Evolutionary conservation across 2,888 invertebrate species (phyloP).

Genomic region (Gonocerus acuteangulatus): DNA sequence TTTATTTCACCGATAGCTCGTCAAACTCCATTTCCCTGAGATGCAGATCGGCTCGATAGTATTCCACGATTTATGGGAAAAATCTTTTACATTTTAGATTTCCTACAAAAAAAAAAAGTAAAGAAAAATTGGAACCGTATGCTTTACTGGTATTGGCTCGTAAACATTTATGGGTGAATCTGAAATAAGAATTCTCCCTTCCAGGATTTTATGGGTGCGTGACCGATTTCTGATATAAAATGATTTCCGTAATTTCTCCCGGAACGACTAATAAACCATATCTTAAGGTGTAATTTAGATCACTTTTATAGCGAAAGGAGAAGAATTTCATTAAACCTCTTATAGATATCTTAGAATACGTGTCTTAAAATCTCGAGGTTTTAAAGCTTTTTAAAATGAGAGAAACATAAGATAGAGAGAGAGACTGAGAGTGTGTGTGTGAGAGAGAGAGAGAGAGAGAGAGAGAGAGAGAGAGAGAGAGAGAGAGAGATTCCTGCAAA

Average conservation of each 20-base stretch:
- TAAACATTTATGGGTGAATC: background rate
- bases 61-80: background rate
- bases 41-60: background rate
- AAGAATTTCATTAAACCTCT: too few relatives aligned
- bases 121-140: background rate
- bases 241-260: background rate
- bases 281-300: background rate
- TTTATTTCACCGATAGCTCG: background rate
- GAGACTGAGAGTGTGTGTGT: too few relatives aligned
- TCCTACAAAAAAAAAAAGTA: background rate
- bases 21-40: background rate
- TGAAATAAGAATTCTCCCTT: background rate
- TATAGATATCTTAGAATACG: too few relatives aligned
- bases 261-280: background rate
- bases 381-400: too few relatives aligned
- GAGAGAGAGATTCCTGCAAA: too few relatives aligned
- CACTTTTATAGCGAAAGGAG: too few relatives aligned
- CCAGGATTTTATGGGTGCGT: background rate
- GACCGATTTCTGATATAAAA: background rate
- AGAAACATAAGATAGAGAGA: too few relatives aligned
- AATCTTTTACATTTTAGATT: background rate
- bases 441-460: too few relatives aligned
- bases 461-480: too few relatives aligned
- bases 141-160: background rate
- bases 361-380: too few relatives aligned